Base-by-base conservation (phyloP, 2,888 invertebrate species). In the Limnephilus auricula region DNA sequence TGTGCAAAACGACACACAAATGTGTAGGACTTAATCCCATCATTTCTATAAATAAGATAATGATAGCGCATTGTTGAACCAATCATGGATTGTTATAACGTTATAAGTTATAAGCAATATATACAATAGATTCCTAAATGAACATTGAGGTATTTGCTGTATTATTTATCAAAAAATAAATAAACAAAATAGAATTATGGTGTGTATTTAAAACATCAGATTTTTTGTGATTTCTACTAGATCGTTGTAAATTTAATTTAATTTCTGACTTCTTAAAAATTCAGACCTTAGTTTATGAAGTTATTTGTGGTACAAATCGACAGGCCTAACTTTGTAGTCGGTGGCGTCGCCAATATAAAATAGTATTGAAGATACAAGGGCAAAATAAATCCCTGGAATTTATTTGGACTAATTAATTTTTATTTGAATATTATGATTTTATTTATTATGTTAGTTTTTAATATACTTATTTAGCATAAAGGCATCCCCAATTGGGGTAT, bases 41-140 rank as follows among this genome's bases (percentile, higher is more conserved):
- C 86, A 86, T 50, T 86, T 86, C 86, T 86, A 86, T 86, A 86
- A 31, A 86, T 86, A 86, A 86, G 31, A 45, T 31, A 65, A 15
- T 50, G 31, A 83, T 37, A 18, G 31, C 15, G 25, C 34, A 32
- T 80, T 32, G 37, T 83, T 83, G 65, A 65, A 65, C 5, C 65
- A 65, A 65, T 65, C 65, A 65, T 25, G 25, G 65, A 50, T 50
- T 25, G 4, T 50, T 18, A 50, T 50, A 18, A 50, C 18, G 18
- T 6, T 50, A 18, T 50, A 50, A 50, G 50, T 50, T 50, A 50
- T 50, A 5, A 50, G 65, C 25, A 65, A 65, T n/a, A n/a, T 65
- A 65, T n/a, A 65, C 65, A 65, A 65, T n/a, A 25, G 6, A 65
- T 25, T 65, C n/a, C 25, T n/a, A 65, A 25, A 25, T 2, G n/a